phyloP scores from a whole-genome alignment of 2,797 vertebrate species.

The Diplodus sargus region DNA sequence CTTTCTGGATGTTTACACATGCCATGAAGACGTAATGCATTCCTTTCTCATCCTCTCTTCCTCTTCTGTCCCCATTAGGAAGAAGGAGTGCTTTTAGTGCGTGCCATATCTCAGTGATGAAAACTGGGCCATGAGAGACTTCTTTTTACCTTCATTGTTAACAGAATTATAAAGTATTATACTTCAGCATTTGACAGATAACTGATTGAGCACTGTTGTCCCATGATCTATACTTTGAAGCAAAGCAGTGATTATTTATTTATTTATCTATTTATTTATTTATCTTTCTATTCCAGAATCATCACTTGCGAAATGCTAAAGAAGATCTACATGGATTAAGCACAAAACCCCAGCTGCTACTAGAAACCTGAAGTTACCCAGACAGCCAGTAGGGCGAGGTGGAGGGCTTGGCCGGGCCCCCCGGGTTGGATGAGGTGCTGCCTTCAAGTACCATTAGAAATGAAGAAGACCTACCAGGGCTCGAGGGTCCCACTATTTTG shows the following conservation, averaged over 20 bases:
- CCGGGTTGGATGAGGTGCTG: constrained; percentile 48
- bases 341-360: background rate
- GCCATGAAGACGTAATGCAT: constrained; percentile 74
- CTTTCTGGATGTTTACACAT: constrained; percentile 78
- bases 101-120: constrained; percentile 34
- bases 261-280: constrained; percentile 4
- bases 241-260: background rate
- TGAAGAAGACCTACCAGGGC: background rate
- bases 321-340: constrained; percentile 1
- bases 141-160: constrained; percentile 21
- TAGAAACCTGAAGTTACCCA: constrained; percentile 43
- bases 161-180: constrained; percentile 12
- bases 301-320: background rate
- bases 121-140: constrained; percentile 46
- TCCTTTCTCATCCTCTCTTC: constrained; percentile 70
- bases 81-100: constrained; percentile 46
- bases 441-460: constrained; percentile 54
- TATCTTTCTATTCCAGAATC: constrained; percentile 7
- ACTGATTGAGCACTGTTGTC: background rate
- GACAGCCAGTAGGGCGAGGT: constrained; percentile 58
- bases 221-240: background rate
- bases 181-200: background rate
- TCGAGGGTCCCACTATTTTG: no score
- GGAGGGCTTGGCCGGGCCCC: constrained; percentile 42
- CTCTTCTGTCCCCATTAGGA: constrained; percentile 66